Base-by-base conservation (phyloP, 2,113 vertebrate genomes). In the Vimba vimba region DNA sequence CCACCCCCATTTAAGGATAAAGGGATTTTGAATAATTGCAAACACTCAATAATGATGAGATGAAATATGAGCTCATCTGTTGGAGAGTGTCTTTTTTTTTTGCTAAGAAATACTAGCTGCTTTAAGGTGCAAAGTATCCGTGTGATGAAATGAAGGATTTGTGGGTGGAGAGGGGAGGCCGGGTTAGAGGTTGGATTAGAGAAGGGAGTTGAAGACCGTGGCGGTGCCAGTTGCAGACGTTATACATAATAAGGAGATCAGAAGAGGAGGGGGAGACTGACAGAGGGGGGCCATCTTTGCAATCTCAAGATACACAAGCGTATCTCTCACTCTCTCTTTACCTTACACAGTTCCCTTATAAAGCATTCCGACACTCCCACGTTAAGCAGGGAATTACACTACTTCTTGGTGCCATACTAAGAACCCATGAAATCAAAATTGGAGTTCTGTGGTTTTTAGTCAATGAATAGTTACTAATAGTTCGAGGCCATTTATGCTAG, bases 151-250 rank as follows among this genome's bases (percentile, higher is more conserved):
- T 75, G 25, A 47, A 23, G 17, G 45, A 23, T 55, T 52, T 50
- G 17, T 7, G 50, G 36, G 8, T 33, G 9, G 30, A 33, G n/a
- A 21, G 79, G 80, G 85, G 78, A 90, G 36, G 86, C 45, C 10
- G 10, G 6, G 85, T 82, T 66, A 66, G 25, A 11, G 77, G 47
- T 55, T 27, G 77, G 33, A 68, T 75, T 73, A 59, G 73, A 73
- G 60, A 69, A 84, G 80, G 79, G 90, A 81, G 87, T 47, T 9
- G 43, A 82, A 85, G 88, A 89, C 79, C 86, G 2, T 36, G 87
- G 73, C 85, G 77, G 87, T 94, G 93, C 93, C 93, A 94, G 93
- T 80, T 90, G 33, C 93, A 23, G 88, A 30, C 79, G 50, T 91
- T 90, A 93, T 92, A 91, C 90, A 92, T 90, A 87, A 85, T 71